These are phyloP conservation scores for Drosophila nannoptera DNA, from an alignment of 1,140 invertebrate genomes.

Conservation along the genomic window DNA sequence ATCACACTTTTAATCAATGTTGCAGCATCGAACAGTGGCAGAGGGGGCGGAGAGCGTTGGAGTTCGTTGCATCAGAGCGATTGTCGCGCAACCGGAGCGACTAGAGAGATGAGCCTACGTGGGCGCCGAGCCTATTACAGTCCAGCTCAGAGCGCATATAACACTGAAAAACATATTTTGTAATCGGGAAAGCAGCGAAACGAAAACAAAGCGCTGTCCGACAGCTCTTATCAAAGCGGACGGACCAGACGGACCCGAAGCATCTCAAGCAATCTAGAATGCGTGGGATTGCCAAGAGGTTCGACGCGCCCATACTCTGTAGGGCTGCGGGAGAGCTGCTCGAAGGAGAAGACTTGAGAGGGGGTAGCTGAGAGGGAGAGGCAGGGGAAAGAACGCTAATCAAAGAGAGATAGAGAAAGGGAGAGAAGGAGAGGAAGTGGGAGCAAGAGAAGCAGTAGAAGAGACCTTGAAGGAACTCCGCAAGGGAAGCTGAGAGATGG, in stretches of 20 bases:
- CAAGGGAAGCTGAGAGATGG: too few relatives aligned
- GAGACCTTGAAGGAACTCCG: too few relatives aligned
- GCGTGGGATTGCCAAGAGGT: neutral
- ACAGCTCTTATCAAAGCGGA: slow-evolving; percentile 54
- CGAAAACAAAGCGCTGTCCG: slow-evolving; percentile 53
- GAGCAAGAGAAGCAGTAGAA: too few relatives aligned
- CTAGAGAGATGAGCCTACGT: neutral
- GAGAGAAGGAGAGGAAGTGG: too few relatives aligned
- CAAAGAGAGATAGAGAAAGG: neutral
- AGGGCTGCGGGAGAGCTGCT: too few relatives aligned
- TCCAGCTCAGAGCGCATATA: neutral
- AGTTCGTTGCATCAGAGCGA: neutral
- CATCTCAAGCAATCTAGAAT: slow-evolving; percentile 5
- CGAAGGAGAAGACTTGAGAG: too few relatives aligned
- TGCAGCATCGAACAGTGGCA: neutral
- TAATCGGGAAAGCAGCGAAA: slow-evolving; percentile 22
- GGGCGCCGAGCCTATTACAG: neutral
- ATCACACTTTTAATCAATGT: slow-evolving; percentile 6
- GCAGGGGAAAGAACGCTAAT: too few relatives aligned
- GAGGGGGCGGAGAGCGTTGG: too few relatives aligned
- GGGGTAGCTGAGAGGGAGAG: too few relatives aligned
- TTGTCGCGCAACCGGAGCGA: neutral
- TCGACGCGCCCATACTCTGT: neutral
- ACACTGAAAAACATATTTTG: neutral
- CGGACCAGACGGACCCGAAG: slow-evolving; percentile 2